Conservation (phyloP, 30 jellyfish, hydroid and myxozoan genomes). For the Chrysaora quinquecirrha region DNA sequence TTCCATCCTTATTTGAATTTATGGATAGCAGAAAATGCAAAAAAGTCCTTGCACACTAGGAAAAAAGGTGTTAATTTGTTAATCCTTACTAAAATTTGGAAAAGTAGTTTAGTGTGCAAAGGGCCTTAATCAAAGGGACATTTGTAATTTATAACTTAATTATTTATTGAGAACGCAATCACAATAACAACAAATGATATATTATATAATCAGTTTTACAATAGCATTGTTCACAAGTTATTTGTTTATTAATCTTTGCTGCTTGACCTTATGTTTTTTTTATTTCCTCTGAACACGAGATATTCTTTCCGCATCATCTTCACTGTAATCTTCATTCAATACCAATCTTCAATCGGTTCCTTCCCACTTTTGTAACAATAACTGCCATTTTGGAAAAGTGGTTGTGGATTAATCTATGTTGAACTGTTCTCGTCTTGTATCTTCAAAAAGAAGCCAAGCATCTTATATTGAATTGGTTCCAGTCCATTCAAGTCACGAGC, state of each 20-base stretch:
- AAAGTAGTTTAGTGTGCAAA: too few relatives aligned
- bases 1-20: too few relatives aligned
- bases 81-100: too few relatives aligned
- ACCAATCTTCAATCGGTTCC: background rate
- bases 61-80: too few relatives aligned
- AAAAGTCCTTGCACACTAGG: too few relatives aligned
- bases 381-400: constrained; percentile 3
- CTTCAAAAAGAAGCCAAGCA: constrained; percentile 37
- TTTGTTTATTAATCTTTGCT: background rate
- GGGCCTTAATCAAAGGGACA: too few relatives aligned
- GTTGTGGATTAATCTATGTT: background rate
- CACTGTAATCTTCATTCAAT: background rate
- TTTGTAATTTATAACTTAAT: background rate
- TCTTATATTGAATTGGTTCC: constrained; percentile 18
- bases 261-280: background rate
- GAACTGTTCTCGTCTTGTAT: background rate
- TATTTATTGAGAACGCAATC: background rate
- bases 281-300: background rate
- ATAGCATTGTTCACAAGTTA: too few relatives aligned
- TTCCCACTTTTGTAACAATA: background rate
- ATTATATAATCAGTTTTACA: background rate
- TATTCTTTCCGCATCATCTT: background rate
- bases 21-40: too few relatives aligned
- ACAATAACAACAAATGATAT: background rate
- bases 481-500: constrained; percentile 5